Percentiles rank a stretch among this genome's conserved stretches.
Conservation (phyloP, 2,888 invertebrate species). For the Amphipyra berbera region DNA sequence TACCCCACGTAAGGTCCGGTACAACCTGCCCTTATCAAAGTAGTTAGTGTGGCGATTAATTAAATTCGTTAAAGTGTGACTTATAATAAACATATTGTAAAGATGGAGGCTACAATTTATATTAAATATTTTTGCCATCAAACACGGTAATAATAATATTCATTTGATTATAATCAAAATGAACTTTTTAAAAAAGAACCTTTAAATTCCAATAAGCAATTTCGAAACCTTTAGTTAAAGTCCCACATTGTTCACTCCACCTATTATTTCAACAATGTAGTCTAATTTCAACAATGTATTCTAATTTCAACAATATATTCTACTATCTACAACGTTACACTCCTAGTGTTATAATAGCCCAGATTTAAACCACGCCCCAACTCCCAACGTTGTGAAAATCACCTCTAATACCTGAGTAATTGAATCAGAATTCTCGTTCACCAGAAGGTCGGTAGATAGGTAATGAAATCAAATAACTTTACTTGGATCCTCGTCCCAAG, state of each 20-base stretch:
- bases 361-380: slow-evolving; percentile 21
- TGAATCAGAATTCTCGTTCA: slow-evolving; percentile 43
- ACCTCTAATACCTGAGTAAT: slow-evolving; percentile 36
- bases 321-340: slow-evolving; percentile 13
- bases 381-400: slow-evolving; percentile 31
- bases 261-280: slow-evolving; percentile 5
- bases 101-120: too few relatives aligned
- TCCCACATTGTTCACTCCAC: neutral
- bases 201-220: neutral
- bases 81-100: too few relatives aligned
- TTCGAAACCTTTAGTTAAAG: slow-evolving; percentile 1
- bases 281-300: slow-evolving; percentile 6
- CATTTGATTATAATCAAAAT: too few relatives aligned
- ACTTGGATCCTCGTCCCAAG: slow-evolving; percentile 44
- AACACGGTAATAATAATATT: too few relatives aligned
- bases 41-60: too few relatives aligned
- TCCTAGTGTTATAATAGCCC: slow-evolving; percentile 27
- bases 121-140: too few relatives aligned
- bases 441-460: slow-evolving; percentile 41
- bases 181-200: neutral
- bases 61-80: too few relatives aligned
- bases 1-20: neutral
- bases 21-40: neutral
- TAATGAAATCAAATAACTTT: slow-evolving; percentile 60
- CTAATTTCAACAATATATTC: slow-evolving; percentile 7